phyloP scores from a whole-genome alignment of 2,888 invertebrate species.

The Vannuccia rotundouncinata region DNA sequence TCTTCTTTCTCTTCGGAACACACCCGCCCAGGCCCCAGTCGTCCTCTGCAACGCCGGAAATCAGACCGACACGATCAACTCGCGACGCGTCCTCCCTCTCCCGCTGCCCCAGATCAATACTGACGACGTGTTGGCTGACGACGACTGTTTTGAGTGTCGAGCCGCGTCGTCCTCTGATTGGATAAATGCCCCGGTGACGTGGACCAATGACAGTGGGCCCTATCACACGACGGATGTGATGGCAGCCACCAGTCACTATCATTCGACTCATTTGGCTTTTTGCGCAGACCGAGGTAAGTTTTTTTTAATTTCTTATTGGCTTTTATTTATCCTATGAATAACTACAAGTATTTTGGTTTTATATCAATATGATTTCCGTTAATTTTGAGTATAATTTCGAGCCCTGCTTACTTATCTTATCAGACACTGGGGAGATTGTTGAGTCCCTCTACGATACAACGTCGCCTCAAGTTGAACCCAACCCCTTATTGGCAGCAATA shows the following conservation, averaged over 20 bases:
- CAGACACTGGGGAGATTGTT: not conserved
- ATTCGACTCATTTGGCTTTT: not conserved
- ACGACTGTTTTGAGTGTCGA: not conserved
- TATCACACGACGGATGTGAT: not conserved
- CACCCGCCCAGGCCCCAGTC: not conserved
- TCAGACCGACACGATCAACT: not conserved
- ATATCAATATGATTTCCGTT: no score
- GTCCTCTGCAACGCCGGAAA: not conserved
- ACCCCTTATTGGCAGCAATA: not conserved
- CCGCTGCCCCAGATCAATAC: not conserved
- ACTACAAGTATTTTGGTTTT: no score
- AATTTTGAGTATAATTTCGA: no score
- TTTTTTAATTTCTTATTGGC: no score
- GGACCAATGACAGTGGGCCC: constrained; percentile 6
- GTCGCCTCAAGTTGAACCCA: not conserved
- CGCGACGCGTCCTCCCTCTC: not conserved
- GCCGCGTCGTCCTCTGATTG: not conserved
- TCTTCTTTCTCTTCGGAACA: no score
- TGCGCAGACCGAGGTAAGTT: not conserved
- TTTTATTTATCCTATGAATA: no score
- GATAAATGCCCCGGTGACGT: not conserved
- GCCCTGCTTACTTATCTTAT: no score
- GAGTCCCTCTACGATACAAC: constrained; percentile 4
- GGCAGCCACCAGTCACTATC: not conserved
- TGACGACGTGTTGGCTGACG: not conserved